Evolutionary conservation across 2,888 invertebrate species (phyloP), one percentile per base, ranked within the genome.

Genomic region (Cosmopolites sordidus): DNA sequence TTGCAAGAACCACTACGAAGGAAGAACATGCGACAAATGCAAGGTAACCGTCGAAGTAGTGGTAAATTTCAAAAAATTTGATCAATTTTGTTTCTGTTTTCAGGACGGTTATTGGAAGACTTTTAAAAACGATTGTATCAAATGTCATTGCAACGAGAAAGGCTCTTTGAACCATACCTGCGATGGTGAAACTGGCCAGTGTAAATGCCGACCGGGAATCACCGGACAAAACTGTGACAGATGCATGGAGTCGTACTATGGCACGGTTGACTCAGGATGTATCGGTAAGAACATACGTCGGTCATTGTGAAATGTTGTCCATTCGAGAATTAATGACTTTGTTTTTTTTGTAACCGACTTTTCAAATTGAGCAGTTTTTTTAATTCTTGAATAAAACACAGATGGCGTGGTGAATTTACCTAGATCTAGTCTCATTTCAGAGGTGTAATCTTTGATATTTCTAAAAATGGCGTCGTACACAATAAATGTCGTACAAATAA

Each of bases 101-200:
- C 68, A 86, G 83, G 77, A 79, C 60, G 88, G 88, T 6, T 86
- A 83, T 73, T 92, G 91, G 88, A 90, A 90, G 58, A 73, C 88
- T 37, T 77, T 76, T 2, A 79, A 84, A 45, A 82, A 83, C 12
- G 92, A 91, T 37, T 96, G 97, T 70, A 76, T 80, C 40, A 79
- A 83, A n/a, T 98, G 98, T 72, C 80, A 81, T 51, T 97, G 97
- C 75, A 83, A 89, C 71, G 65, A 76, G 0, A 74, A 81, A 15
- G 91, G 90, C 8, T 82, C 89, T 1, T 65, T 76, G 16, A 76
- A 80, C 60, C 79, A 79, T 14, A 77, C 76, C 22, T 96, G 96
- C 74, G 83, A 93, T 68, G 80, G 83, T 4, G 76, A 76, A 59
- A 83, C 82, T 1, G 93, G 94, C 0, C 82, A 84, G 56, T 95